A percentile compares a stretch with the other conserved stretches of the same genome.
phyloP scores from a whole-genome alignment of 1,140 invertebrate genomes.

The Triops longicaudatus region DNA sequence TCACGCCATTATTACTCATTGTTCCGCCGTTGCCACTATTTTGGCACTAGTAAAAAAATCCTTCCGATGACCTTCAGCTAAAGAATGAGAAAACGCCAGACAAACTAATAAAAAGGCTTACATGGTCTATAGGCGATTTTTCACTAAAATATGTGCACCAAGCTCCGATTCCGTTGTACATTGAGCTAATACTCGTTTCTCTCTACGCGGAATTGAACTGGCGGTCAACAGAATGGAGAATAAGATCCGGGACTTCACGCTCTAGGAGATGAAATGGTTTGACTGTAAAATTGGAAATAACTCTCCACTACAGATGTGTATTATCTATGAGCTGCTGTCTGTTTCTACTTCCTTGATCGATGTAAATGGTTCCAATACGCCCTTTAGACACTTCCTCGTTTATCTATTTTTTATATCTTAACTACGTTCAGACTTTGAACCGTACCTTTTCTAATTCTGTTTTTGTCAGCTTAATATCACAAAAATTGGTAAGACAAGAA shows the following conservation, averaged over 20 bases:
- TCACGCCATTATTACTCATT: background rate
- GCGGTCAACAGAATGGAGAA: background rate
- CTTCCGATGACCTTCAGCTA: background rate
- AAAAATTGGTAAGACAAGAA: background rate
- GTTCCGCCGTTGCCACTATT: background rate
- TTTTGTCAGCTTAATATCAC: background rate
- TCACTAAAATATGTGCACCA: background rate
- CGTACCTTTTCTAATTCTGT: background rate
- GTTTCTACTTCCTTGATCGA: slow-evolving; percentile 3
- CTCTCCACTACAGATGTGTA: background rate
- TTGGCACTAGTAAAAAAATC: background rate
- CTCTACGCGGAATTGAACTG: too few species aligned
- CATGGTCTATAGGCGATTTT: background rate
- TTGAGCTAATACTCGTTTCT: too few species aligned
- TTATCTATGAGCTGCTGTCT: background rate
- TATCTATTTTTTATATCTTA: slow-evolving; percentile 2
- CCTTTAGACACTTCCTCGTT: background rate
- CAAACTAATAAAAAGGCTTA: background rate
- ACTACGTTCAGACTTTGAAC: background rate
- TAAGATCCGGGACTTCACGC: background rate
- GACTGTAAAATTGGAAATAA: background rate
- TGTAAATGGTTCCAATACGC: background rate
- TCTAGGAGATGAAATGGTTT: background rate
- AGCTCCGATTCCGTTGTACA: background rate
- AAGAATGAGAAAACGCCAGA: background rate